Evolutionary conservation across 1,140 invertebrate genomes (phyloP).

Genomic region (Ceratosolen fusciceps): DNA sequence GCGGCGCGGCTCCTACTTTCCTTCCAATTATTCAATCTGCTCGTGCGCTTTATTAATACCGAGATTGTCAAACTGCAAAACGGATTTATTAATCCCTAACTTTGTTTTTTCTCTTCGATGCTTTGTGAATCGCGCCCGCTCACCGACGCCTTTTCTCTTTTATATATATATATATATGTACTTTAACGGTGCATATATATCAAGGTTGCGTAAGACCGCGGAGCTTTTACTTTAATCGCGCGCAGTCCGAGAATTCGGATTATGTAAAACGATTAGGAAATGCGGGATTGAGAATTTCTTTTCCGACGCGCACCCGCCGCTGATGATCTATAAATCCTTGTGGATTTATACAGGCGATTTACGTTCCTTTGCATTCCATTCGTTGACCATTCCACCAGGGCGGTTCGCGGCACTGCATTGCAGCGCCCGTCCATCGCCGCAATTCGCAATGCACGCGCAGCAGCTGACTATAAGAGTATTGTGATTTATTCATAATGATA

Average conservation of each 20-base stretch:
- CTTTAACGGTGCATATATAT: not conserved
- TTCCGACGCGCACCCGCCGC: no score
- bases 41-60: not conserved
- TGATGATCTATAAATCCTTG: not conserved
- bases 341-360: no score
- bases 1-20: no score
- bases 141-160: not conserved
- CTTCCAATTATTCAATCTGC: not conserved
- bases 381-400: not conserved
- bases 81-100: not conserved
- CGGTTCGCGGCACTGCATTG: no score
- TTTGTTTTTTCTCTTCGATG: no score
- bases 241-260: not conserved
- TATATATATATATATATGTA: not conserved
- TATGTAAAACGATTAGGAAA: not conserved
- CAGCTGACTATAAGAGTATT: not conserved
- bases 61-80: not conserved
- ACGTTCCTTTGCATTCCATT: not conserved
- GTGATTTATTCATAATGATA: not conserved
- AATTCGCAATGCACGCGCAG: not conserved
- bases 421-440: not conserved
- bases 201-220: not conserved
- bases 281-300: not conserved
- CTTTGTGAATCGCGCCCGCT: no score
- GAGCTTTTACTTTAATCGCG: not conserved